Evolutionary conservation across 2,888 invertebrate species (phyloP), one percentile per base, ranked within the genome.

Genomic region (Venusia cambrica): DNA sequence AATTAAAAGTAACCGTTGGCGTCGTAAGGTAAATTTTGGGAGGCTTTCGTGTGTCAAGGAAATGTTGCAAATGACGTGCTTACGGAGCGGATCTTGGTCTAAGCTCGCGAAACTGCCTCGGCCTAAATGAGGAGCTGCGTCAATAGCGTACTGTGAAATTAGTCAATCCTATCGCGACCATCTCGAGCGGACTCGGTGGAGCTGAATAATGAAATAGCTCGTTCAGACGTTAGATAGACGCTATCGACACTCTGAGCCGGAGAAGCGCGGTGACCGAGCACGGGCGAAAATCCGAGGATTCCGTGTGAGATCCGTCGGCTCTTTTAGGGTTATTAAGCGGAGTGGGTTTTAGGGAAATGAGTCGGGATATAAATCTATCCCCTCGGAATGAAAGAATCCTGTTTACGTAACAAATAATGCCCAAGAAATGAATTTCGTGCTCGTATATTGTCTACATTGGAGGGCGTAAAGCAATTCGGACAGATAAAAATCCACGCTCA

Each of bases 271-370:
- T 62, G 50, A 55, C 60, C 61, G 53, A 65, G 65, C 58, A 67
- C 56, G 55, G 54, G 62, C 62, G 73, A 75, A 80, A 84, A 85
- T 83, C 83, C 77, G 55, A 62, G 76, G 76, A 79, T 79, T 78
- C 75, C 71, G 62, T 73, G 69, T 75, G 75, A 84, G 78, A 83
- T 80, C 71, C 68, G 51, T 62, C 67, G 69, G 70, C 70, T 73
- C 78, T 67, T 78, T 83, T 69, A 78, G 71, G 73, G 84, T 80
- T 85, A 83, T 87, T 84, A 83, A 81, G 70, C 68, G 73, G 72
- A 84, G 81, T 79, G 78, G 78, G 80, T 78, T 79, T 84, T 79
- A 83, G 70, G 79, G 70, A 81, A 81, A 87, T 78, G 78, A 79
- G 71, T 60, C 56, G 61, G 57, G 61, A 60, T 74, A 80, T 80